Base-by-base conservation (phyloP, 2,797 vertebrate genomes). In the Lindbergichthys nudifrons region DNA sequence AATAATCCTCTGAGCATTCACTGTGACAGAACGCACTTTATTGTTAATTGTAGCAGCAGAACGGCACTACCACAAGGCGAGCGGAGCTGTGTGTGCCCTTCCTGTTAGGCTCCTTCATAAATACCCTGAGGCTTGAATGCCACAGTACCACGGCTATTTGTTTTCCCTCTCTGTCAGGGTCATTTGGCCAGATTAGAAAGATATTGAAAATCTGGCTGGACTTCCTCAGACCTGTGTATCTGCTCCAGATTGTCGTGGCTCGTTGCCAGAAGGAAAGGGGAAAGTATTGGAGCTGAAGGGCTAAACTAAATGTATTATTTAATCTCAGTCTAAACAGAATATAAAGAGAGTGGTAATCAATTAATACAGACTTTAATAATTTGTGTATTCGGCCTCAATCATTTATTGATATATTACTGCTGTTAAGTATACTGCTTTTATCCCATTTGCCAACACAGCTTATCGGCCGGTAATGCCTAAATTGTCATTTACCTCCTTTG, bases 251-350 rank as follows among this genome's bases (percentile, higher is more conserved):
- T 94, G 93, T 84, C 67, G 90, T 96, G 95, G 95, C 95, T 79
- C 46, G 1, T 51, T 53, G 95, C 96, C 96, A 96, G 84, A 54
- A 66, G 62, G 61, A 61, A 48, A 83, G 81, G 93, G 67, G 72
- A 57, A 63, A 63, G 84, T 73, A 84, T 85, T 92, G 86, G 88
- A 89, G 84, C 89, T 88, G 92, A 81, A 86, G 88, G 94, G 81
- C 81, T 87, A 87, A 81, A 86, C 85, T 95, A 83, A 84, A 93
- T 89, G 92, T 94, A 94, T 92, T 91, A 92, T 94, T 95, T 93
- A 94, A 96, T 95, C 93, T 93, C 86, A 94, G 92, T 91, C 89
- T 95, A 94, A 96, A 95, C 88, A 94, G 88, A 86, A 88, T 79
- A 92, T 92, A 96, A 96, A 94, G 92, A 94, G 88, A 73, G 86